phyloP scores from a whole-genome alignment of 2,888 invertebrate genomes.

The Chloromyia formosa region DNA sequence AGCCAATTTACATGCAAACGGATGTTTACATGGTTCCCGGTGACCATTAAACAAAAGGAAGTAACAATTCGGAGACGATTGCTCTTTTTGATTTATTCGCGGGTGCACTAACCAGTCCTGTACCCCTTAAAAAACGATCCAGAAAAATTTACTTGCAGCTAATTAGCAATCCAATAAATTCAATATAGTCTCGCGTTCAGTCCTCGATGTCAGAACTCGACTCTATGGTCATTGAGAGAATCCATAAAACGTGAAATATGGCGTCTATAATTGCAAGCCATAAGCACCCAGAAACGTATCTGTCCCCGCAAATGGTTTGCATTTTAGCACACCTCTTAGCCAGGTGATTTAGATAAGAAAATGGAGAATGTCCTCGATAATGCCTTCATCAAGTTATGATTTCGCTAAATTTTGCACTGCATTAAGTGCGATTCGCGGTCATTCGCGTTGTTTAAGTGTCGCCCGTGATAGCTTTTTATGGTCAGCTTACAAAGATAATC shows the following conservation, averaged over 20 bases:
- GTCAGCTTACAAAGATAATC: neutral
- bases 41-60: neutral
- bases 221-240: neutral
- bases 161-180: slow-evolving; percentile 11
- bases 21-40: slow-evolving; percentile 3
- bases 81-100: neutral
- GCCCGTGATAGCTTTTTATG: slow-evolving; percentile 9
- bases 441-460: neutral
- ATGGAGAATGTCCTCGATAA: slow-evolving; percentile 23
- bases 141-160: neutral
- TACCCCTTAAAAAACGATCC: neutral
- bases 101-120: neutral
- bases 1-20: slow-evolving; percentile 22
- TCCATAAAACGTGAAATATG: slow-evolving; percentile 29
- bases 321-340: slow-evolving; percentile 19
- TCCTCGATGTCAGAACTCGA: neutral
- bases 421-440: slow-evolving; percentile 20
- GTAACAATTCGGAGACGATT: neutral
- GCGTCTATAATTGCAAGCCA: neutral
- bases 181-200: neutral
- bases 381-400: slow-evolving; percentile 33
- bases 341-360: slow-evolving; percentile 33
- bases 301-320: slow-evolving; percentile 21
- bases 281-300: neutral
- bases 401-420: slow-evolving; percentile 5